A percentile compares a stretch with the other conserved stretches of the same genome.
phyloP scores from a whole-genome alignment of 2,113 vertebrate species.

The Tyrannus savana region DNA sequence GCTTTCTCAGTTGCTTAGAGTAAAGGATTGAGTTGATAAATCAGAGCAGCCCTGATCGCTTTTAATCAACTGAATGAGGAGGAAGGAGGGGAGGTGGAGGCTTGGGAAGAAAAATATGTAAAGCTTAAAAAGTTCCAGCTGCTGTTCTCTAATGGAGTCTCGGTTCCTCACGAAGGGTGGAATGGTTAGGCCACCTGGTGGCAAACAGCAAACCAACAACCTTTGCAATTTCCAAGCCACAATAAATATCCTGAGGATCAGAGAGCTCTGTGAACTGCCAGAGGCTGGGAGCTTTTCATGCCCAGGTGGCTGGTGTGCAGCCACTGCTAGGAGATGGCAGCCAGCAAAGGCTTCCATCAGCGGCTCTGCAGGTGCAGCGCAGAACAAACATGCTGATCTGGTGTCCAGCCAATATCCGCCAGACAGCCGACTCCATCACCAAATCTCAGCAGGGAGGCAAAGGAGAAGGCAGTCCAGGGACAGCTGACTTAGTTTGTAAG shows the following conservation, averaged over 20 bases:
- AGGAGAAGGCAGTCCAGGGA: background rate
- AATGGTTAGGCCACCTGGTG: conserved; percentile 77
- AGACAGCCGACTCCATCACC: background rate
- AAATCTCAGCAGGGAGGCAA: background rate
- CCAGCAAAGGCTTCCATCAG: background rate
- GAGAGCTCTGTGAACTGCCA: background rate
- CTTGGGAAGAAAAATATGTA: conserved; percentile 43
- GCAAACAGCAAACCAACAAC: conserved; percentile 35
- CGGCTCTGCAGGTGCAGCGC: background rate
- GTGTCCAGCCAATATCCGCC: background rate
- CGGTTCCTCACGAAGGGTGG: conserved; percentile 32
- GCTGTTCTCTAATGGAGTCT: background rate
- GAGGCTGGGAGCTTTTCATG: background rate
- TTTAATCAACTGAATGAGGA: conserved; percentile 56
- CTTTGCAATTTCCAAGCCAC: background rate
- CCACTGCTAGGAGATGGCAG: background rate
- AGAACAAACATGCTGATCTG: background rate
- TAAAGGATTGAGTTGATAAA: conserved; percentile 31
- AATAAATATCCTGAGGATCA: background rate
- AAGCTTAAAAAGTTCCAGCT: conserved; percentile 62
- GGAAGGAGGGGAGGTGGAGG: conserved; percentile 14
- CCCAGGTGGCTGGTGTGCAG: background rate
- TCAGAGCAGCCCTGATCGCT: conserved; percentile 29
- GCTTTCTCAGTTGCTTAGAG: background rate
- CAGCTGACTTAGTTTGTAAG: background rate